Evolutionary conservation across 1,140 invertebrate species (phyloP).

Genomic region (Linepithema humile): DNA sequence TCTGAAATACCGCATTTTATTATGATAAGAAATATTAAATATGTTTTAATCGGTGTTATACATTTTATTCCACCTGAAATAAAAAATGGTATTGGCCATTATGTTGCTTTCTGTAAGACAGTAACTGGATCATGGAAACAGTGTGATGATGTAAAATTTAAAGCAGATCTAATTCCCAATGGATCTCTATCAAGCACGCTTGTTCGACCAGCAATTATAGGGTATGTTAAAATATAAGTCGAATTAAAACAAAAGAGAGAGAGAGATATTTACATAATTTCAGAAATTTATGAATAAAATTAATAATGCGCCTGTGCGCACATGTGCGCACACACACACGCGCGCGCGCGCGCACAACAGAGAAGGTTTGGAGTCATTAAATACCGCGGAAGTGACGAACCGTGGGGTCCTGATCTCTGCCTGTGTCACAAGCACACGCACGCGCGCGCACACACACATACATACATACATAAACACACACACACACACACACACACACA

Average conservation of each 20-base stretch:
- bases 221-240: neutral
- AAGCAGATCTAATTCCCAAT: neutral
- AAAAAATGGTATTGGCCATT: neutral
- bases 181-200: neutral
- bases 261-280: neutral
- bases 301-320: neutral
- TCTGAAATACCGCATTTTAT: neutral
- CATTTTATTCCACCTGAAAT: too few relatives aligned
- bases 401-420: too few relatives aligned
- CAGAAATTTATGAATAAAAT: neutral
- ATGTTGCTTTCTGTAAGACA: neutral
- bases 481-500: too few relatives aligned
- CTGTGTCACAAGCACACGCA: too few relatives aligned
- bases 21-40: neutral
- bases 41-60: slow-evolving; percentile 6
- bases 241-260: neutral
- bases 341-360: neutral
- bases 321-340: neutral
- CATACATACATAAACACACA: too few relatives aligned
- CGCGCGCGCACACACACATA: too few relatives aligned
- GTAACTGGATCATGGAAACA: slow-evolving; percentile 1
- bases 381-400: too few relatives aligned
- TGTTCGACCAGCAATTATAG: slow-evolving; percentile 12
- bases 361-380: too few relatives aligned
- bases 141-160: neutral